Base-by-base conservation (phyloP, 2,888 invertebrate genomes). In the Chelonus formosanus region DNA sequence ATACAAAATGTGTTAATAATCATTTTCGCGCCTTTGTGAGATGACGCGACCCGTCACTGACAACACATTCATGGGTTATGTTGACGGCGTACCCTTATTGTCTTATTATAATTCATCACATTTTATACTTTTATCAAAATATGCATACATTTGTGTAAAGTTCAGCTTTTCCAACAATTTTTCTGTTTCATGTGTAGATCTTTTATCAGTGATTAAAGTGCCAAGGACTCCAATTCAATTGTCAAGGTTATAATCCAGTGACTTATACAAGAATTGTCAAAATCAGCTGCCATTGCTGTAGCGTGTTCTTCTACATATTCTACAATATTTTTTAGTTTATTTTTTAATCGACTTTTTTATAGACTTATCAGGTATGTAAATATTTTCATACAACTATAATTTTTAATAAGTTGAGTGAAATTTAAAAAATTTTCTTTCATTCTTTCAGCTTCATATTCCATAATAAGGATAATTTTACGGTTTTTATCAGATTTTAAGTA, bases 231-330 rank as follows among this genome's bases (percentile, higher is more conserved):
- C 35, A 62, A 34, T 59, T 31, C 44, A 52, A 60, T 47, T 63
- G 71, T 74, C 75, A 77, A 76, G 76, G 76, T 77, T 76, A 75
- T 71, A 68, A 63, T 63, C 61, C 66, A 47, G 55, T 65, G 68
- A 68, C 67, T 71, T 58, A 36, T 44, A 53, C 48, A 62, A 68
- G 70, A 74, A 77, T 80, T 80, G 80, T 80, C 81, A 80, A 82
- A 82, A 83, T 83, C 83, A 82, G 83, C 82, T 83, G 83, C 83
- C 83, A 81, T 83, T 82, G 69, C 76, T 76, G 72, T 65, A 47
- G 20, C 20, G 20, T 20, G 20, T 20, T 20, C 20, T 20, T 20
- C 20, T 20, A 20, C 20, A 20, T 20, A 20, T 20, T 20, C 20
- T 20, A 20, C 20, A 20, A 20, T 20, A 20, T 20, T 20, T 20